These are phyloP conservation scores for Danio choprae DNA, from an alignment of 2,797 vertebrate genomes.

Conservation along the genomic window DNA sequence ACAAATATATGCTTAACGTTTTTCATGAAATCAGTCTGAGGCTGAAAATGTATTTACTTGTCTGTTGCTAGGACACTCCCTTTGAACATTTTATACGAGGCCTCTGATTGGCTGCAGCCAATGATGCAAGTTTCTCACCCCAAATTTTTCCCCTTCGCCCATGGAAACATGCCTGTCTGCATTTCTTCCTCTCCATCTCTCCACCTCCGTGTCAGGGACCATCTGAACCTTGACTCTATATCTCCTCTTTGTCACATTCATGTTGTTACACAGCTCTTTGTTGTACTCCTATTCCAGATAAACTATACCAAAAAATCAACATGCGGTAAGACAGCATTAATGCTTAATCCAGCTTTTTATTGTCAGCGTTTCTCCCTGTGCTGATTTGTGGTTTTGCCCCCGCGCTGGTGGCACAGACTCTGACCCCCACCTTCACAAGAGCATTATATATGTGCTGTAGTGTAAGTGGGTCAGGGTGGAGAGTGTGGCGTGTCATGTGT, in stretches of 20 bases:
- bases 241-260: slow-evolving; percentile 38
- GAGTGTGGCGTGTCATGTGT: slow-evolving; percentile 11
- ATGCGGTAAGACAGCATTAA: not conserved
- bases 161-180: slow-evolving; percentile 81
- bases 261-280: slow-evolving; percentile 11
- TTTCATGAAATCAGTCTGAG: slow-evolving; percentile 65
- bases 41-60: slow-evolving; percentile 79
- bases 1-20: slow-evolving; percentile 41
- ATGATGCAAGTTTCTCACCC: slow-evolving; percentile 87
- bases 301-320: not conserved
- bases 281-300: not conserved
- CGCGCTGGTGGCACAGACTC: slow-evolving; percentile 7
- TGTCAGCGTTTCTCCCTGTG: not conserved
- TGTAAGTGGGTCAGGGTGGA: slow-evolving; percentile 37
- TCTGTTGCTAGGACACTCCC: slow-evolving; percentile 89
- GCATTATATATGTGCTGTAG: slow-evolving; percentile 26
- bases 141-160: slow-evolving; percentile 79
- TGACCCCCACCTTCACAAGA: not conserved
- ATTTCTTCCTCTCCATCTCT: slow-evolving; percentile 49
- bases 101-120: slow-evolving; percentile 75
- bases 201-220: slow-evolving; percentile 58
- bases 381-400: slow-evolving; percentile 8
- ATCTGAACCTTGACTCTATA: slow-evolving; percentile 19
- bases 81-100: slow-evolving; percentile 80
- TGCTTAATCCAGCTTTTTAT: not conserved